A percentile compares a stretch with the other conserved stretches of the same genome.
Conservation (phyloP, 2,113 vertebrate genomes). For the Oplegnathus fasciatus region DNA sequence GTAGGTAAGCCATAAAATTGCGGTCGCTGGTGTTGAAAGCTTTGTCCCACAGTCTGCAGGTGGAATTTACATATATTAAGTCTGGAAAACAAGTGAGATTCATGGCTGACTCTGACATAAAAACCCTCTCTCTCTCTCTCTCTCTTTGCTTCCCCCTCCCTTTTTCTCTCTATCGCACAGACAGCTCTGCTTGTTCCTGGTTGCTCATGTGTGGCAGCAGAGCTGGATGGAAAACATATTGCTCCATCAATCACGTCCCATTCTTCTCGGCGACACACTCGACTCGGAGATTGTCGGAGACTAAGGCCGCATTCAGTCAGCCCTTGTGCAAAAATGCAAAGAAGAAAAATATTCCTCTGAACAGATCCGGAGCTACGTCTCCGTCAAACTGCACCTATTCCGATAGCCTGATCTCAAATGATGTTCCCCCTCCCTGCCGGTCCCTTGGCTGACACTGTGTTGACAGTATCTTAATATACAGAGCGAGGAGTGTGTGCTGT, state of each 20-base stretch:
- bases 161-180: constrained; percentile 54
- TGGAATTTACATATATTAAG: constrained; percentile 81
- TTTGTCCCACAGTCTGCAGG: constrained; percentile 73
- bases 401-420: constrained; percentile 56
- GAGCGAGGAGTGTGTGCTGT: constrained; percentile 37
- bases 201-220: constrained; percentile 77
- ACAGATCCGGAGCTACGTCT: constrained; percentile 32
- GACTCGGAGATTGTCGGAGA: constrained; percentile 32
- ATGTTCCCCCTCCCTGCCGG: constrained; percentile 27
- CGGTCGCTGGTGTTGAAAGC: constrained; percentile 68
- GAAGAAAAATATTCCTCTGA: constrained; percentile 62
- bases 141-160: neutral
- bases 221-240: constrained; percentile 79
- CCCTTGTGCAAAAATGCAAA: constrained; percentile 52
- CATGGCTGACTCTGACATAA: constrained; percentile 55
- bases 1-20: constrained; percentile 72
- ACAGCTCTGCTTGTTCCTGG: constrained; percentile 72
- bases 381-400: constrained; percentile 40
- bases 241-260: constrained; percentile 79
- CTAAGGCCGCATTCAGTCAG: constrained; percentile 42
- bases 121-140: constrained; percentile 34
- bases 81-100: constrained; percentile 70
- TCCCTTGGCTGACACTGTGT: constrained; percentile 56
- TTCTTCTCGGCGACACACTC: constrained; percentile 56
- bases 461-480: constrained; percentile 69